Evolutionary conservation across 35 echinoderm and acorn worm species (phyloP).

Genomic region (Nesometra sesokonis): DNA sequence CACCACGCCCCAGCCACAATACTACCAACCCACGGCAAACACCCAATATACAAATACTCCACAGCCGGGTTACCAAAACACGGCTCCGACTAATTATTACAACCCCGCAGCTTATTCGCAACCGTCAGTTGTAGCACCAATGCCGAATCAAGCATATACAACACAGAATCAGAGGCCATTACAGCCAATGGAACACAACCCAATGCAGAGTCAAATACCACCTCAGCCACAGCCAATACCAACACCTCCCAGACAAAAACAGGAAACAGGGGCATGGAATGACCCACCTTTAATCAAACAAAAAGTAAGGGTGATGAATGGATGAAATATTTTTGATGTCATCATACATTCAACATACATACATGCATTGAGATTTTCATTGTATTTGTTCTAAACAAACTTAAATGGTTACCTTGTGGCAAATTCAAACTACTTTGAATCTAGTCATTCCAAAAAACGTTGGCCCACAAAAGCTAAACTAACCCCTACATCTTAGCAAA

Average conservation of each 20-base stretch:
- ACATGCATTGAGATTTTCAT: too few relatives aligned
- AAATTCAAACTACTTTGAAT: too few relatives aligned
- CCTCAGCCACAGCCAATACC: background rate
- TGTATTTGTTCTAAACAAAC: too few relatives aligned
- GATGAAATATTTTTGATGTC: too few relatives aligned
- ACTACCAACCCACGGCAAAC: background rate
- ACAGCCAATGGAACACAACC: conserved; percentile 9
- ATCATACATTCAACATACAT: too few relatives aligned
- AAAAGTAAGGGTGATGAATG: conserved; percentile 34
- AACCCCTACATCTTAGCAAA: too few relatives aligned
- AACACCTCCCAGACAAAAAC: conserved; percentile 3
- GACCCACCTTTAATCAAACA: conserved; percentile 80
- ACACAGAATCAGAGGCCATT: conserved; percentile 10
- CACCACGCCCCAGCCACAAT: background rate
- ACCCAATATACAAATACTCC: background rate
- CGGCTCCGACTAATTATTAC: background rate
- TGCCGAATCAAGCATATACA: conserved; percentile 21
- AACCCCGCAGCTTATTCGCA: background rate
- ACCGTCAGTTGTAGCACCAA: conserved; percentile 35
- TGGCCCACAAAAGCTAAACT: too few relatives aligned
- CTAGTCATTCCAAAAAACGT: too few relatives aligned
- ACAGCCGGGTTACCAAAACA: background rate
- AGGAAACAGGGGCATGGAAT: conserved; percentile 60
- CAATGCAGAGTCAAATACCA: background rate
- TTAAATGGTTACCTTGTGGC: too few relatives aligned